These are phyloP conservation scores for Mesopsocus fuscifrons DNA, from an alignment of 2,888 invertebrate genomes.

Conservation along the genomic window DNA sequence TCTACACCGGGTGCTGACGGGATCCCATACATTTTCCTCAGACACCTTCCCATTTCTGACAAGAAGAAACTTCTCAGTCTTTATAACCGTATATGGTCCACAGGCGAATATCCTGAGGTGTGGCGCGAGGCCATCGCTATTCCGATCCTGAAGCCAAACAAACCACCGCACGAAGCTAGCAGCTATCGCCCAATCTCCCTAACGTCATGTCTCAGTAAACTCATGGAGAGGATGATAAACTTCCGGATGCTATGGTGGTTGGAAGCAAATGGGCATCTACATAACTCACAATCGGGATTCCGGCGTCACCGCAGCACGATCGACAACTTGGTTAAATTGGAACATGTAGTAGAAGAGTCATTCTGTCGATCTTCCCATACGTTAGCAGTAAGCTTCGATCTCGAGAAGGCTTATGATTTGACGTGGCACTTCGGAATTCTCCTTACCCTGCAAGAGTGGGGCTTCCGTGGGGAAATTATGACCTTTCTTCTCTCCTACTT, in stretches of 20 bases:
- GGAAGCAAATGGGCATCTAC: background rate
- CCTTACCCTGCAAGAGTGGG: constrained; percentile 3
- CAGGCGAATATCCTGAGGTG: background rate
- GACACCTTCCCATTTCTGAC: background rate
- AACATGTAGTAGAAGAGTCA: background rate
- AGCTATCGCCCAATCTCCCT: background rate
- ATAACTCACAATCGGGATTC: background rate
- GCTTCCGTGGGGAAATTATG: background rate
- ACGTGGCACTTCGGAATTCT: background rate
- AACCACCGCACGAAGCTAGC: background rate
- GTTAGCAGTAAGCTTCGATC: background rate
- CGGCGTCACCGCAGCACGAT: background rate
- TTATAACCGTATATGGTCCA: background rate
- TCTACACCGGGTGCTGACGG: background rate
- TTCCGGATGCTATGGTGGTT: background rate
- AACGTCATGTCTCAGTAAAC: background rate
- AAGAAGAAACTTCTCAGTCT: background rate
- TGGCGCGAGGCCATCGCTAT: background rate
- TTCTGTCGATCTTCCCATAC: background rate
- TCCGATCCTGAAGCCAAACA: background rate
- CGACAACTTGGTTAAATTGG: background rate
- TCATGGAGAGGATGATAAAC: background rate
- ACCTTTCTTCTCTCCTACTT: background rate
- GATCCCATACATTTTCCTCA: background rate
- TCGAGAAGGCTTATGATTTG: background rate